These are phyloP conservation scores for Dysdera silvatica DNA, from an alignment of 1,140 invertebrate genomes.

Conservation along the genomic window DNA sequence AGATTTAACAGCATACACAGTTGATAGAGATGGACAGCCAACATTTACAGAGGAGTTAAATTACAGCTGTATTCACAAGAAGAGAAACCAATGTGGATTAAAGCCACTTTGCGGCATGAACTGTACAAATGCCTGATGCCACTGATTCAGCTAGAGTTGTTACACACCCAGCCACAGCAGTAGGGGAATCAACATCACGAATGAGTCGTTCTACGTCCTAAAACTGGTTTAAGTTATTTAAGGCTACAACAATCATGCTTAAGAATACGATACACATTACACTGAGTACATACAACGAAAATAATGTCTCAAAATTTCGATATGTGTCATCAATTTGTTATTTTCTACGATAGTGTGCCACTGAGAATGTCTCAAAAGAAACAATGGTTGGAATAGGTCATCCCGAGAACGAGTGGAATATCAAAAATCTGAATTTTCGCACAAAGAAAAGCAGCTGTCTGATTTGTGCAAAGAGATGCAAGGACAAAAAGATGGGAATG, in stretches of 20 bases:
- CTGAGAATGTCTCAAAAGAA: no score
- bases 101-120: constrained; percentile 18
- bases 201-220: constrained; percentile 27
- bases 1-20: neutral
- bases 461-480: no score
- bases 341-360: constrained; percentile 25
- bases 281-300: constrained; percentile 29
- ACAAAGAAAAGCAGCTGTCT: no score
- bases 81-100: constrained; percentile 22
- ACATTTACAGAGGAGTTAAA: constrained; percentile 11
- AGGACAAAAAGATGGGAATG: no score
- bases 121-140: constrained; percentile 29
- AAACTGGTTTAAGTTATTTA: constrained; percentile 22
- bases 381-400: no score
- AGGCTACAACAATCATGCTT: constrained; percentile 28
- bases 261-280: constrained; percentile 28
- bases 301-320: constrained; percentile 28
- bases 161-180: constrained; percentile 31
- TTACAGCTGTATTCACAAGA: constrained; percentile 24
- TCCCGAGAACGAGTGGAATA: no score
- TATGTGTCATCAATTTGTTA: constrained; percentile 29
- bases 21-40: constrained; percentile 17
- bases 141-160: constrained; percentile 28
- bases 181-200: constrained; percentile 26
- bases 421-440: no score